Evolutionary conservation across 1,140 invertebrate genomes (phyloP).

Genomic region (Drosophila bifasciata): DNA sequence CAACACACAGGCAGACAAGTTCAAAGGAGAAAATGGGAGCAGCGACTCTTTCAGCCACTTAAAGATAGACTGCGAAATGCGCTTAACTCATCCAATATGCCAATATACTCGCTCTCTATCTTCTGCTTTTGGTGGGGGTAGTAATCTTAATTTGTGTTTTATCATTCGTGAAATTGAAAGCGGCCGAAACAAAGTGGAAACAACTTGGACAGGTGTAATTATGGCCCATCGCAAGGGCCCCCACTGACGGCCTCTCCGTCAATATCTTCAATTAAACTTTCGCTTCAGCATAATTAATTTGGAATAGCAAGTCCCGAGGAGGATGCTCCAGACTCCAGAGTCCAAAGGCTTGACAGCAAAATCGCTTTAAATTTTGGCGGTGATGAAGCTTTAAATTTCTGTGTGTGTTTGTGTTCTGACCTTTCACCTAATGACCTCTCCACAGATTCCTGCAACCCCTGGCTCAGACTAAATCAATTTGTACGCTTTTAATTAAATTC

Average conservation of each 20-base stretch:
- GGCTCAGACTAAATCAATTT: constrained; percentile 68
- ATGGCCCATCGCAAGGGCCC: constrained; percentile 30
- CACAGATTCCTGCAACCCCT: constrained; percentile 40
- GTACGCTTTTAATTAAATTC: constrained; percentile 80
- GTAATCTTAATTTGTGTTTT: constrained; percentile 69
- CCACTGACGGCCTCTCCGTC: constrained; percentile 30
- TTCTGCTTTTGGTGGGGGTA: background rate
- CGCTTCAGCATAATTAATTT: constrained; percentile 73
- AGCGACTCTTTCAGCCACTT: constrained; percentile 6
- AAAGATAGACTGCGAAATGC: background rate
- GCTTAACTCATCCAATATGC: constrained; percentile 19
- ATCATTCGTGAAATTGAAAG: constrained; percentile 79
- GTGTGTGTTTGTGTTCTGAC: constrained; percentile 28
- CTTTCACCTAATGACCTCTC: constrained; percentile 30
- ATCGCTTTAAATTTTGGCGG: constrained; percentile 21
- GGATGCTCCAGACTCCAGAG: constrained; percentile 6
- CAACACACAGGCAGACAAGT: constrained; percentile 13
- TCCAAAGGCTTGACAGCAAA: background rate
- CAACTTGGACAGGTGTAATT: constrained; percentile 79
- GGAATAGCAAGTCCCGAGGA: constrained; percentile 14
- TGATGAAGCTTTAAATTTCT: constrained; percentile 41
- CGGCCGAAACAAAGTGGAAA: constrained; percentile 53
- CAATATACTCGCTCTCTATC: too few relatives aligned
- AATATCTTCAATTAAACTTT: constrained; percentile 79
- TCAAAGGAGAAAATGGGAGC: too few relatives aligned